phyloP scores from a whole-genome alignment of 2,888 invertebrate species.

The Cephus spinipes region DNA sequence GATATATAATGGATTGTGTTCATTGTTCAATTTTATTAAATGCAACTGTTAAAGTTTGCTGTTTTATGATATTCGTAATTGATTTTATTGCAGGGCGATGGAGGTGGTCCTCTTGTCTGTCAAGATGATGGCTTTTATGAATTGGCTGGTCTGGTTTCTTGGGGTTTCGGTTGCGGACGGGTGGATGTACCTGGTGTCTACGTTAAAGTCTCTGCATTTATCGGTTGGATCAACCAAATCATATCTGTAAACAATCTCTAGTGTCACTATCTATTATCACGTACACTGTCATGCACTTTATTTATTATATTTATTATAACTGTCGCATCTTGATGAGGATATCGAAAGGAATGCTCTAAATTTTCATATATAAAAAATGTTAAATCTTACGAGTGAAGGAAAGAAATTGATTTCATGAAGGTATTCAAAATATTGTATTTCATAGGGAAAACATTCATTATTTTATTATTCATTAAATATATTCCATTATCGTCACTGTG shows the following conservation, averaged over 20 bases:
- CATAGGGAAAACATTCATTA: neutral
- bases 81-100: constrained; percentile 79
- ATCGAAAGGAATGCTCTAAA: neutral
- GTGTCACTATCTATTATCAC: constrained; percentile 7
- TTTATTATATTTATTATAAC: neutral
- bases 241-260: constrained; percentile 94
- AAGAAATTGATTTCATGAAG: neutral
- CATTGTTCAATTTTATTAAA: neutral
- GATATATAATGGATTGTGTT: constrained; percentile 2
- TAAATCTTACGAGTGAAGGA: neutral
- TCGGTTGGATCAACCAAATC: constrained; percentile 97
- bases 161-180: constrained; percentile 96
- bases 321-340: neutral
- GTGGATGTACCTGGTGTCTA: constrained; percentile 96
- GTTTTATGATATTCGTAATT: constrained; percentile 2
- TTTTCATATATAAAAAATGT: neutral
- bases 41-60: neutral
- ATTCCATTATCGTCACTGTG: neutral
- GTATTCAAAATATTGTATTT: neutral
- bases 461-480: neutral
- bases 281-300: neutral
- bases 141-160: constrained; percentile 92
- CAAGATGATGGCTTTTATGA: constrained; percentile 94
- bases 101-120: constrained; percentile 93
- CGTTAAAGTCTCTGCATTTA: constrained; percentile 94